Conservation (phyloP, 2,113 vertebrate species). For the Telmatochromis sp. region DNA sequence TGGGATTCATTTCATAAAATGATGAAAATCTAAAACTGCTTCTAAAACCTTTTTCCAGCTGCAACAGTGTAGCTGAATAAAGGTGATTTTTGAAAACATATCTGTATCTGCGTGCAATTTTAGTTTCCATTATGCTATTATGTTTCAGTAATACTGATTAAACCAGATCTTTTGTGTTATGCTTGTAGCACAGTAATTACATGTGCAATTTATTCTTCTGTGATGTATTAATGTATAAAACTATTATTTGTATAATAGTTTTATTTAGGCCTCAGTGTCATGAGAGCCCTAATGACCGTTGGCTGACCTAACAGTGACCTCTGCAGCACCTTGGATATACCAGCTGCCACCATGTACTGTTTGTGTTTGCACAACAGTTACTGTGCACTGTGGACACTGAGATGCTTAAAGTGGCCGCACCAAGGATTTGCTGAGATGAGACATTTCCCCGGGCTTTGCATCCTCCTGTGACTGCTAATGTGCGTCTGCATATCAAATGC, state of each 20-base stretch:
- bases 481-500: not conserved
- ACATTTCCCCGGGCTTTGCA: not conserved
- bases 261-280: not conserved
- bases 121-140: not conserved
- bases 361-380: slow-evolving; percentile 11
- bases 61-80: not conserved
- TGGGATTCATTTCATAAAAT: not conserved
- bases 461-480: slow-evolving; percentile 2
- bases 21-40: not conserved
- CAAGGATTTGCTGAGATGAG: not conserved
- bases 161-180: not conserved
- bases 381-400: not conserved
- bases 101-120: not conserved
- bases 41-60: not conserved
- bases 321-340: not conserved
- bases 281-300: not conserved
- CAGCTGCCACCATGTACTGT: not conserved
- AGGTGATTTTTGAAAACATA: not conserved
- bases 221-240: not conserved
- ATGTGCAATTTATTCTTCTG: not conserved
- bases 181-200: not conserved
- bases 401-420: not conserved
- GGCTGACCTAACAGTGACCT: not conserved
- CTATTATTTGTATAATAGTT: not conserved
- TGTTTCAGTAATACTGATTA: not conserved